Conservation (phyloP, 2,113 vertebrate genomes). For the Brachyhypopomus gauderio region DNA sequence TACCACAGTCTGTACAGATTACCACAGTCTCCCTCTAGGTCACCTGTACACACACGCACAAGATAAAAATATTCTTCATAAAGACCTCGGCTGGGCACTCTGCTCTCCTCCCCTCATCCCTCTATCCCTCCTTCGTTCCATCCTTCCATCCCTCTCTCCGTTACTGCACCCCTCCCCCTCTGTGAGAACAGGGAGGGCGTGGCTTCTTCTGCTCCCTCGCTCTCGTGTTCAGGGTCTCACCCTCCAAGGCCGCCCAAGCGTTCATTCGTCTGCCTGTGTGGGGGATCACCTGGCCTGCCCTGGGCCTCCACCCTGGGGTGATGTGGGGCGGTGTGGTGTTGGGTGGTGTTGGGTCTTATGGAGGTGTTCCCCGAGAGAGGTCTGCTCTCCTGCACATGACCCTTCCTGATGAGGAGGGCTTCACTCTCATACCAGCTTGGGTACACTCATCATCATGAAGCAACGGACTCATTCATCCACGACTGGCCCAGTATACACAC, state of each 20-base stretch:
- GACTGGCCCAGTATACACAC: conserved; percentile 13
- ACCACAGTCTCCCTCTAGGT: background rate
- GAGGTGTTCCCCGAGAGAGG: too few relatives aligned
- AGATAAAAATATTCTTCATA: background rate
- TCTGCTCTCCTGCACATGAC: background rate
- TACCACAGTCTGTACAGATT: too few relatives aligned
- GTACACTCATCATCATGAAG: conserved; percentile 14
- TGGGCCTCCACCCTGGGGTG: too few relatives aligned
- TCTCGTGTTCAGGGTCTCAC: too few relatives aligned
- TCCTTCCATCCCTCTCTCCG: background rate
- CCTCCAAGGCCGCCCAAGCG: too few relatives aligned
- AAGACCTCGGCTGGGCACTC: background rate
- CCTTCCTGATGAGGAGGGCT: conserved; percentile 24
- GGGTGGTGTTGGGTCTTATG: too few relatives aligned
- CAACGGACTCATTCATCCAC: conserved; percentile 47
- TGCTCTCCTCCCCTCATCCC: background rate
- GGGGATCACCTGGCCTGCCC: background rate
- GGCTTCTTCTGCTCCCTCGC: too few relatives aligned
- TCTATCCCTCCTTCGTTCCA: background rate
- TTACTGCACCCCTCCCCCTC: too few relatives aligned
- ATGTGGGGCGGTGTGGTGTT: too few relatives aligned
- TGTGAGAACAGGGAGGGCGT: too few relatives aligned
- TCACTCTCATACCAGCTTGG: conserved; percentile 43
- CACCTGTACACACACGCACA: background rate
- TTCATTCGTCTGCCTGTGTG: too few relatives aligned